Percentiles rank a stretch among this genome's conserved stretches.
phyloP scores from a whole-genome alignment of 2,888 invertebrate species.

The Protophormia terraenovae region DNA sequence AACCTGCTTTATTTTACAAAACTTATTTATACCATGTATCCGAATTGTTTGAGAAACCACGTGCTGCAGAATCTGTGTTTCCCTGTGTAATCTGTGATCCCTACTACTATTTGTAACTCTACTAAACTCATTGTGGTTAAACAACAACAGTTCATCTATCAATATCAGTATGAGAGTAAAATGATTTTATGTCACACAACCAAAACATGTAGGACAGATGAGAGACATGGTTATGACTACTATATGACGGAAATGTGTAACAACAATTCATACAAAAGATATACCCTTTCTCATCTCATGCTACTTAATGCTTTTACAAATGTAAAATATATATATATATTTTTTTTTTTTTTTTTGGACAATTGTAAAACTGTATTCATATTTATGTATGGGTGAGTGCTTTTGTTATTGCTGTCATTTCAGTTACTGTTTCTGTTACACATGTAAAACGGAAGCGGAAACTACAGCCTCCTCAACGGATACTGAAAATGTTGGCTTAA shows the following conservation, averaged over 20 bases:
- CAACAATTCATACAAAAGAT: conserved; percentile 14
- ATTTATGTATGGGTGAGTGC: background rate
- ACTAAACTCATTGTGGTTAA: too few relatives aligned
- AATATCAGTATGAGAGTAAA: conserved; percentile 3
- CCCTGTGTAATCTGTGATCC: too few relatives aligned
- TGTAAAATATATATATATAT: background rate
- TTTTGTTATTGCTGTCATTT: conserved; percentile 13
- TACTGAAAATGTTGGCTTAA: conserved; percentile 52
- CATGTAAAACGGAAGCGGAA: conserved; percentile 62
- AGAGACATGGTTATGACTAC: conserved; percentile 28
- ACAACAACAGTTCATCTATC: background rate
- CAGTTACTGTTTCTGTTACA: conserved; percentile 53
- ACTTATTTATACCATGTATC: too few relatives aligned
- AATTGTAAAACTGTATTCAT: conserved; percentile 1
- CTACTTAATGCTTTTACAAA: background rate
- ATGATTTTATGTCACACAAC: background rate
- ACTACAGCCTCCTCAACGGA: conserved; percentile 56
- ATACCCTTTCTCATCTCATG: too few relatives aligned
- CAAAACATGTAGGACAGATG: conserved; percentile 21
- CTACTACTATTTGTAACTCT: too few relatives aligned
- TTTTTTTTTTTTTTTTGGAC: too few relatives aligned
- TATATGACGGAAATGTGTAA: conserved; percentile 43
- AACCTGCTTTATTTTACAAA: too few relatives aligned
- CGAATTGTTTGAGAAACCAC: too few relatives aligned
- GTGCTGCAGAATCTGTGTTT: too few relatives aligned